These are phyloP conservation scores for Corythornis madagascariensis DNA, from an alignment of 2,113 vertebrate species.

Conservation along the genomic window DNA sequence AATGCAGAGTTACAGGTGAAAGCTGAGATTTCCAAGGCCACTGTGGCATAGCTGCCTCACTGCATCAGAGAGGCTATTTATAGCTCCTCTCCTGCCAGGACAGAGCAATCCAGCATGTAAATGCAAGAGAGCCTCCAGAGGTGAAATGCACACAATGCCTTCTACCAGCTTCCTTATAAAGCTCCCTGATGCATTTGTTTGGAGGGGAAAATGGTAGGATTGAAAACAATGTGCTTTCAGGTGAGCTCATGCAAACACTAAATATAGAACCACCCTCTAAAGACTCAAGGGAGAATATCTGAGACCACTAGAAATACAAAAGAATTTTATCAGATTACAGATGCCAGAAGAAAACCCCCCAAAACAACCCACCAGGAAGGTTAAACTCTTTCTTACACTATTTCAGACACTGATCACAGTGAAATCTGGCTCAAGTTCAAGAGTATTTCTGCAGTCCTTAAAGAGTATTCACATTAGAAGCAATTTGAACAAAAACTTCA, in stretches of 20 bases:
- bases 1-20: constrained; percentile 73
- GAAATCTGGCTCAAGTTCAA: constrained; percentile 34
- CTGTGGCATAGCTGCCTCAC: constrained; percentile 73
- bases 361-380: not conserved
- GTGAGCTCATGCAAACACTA: not conserved
- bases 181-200: not conserved
- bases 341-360: not conserved
- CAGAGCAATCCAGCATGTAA: constrained; percentile 67
- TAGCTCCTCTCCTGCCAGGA: constrained; percentile 61
- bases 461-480: not conserved
- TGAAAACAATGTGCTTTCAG: not conserved
- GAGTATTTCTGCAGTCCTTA: not conserved
- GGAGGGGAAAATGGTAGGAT: not conserved
- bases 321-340: not conserved
- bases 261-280: not conserved
- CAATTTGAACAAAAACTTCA: not conserved
- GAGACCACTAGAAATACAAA: not conserved
- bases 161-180: constrained; percentile 1
- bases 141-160: constrained; percentile 55
- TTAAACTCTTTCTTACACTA: not conserved
- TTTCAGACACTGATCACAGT: constrained; percentile 13
- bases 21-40: constrained; percentile 73
- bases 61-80: constrained; percentile 71
- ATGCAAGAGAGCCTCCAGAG: constrained; percentile 32
- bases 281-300: not conserved